Evolutionary conservation across 2,113 vertebrate genomes (phyloP).

Genomic region (Lynx canadensis): DNA sequence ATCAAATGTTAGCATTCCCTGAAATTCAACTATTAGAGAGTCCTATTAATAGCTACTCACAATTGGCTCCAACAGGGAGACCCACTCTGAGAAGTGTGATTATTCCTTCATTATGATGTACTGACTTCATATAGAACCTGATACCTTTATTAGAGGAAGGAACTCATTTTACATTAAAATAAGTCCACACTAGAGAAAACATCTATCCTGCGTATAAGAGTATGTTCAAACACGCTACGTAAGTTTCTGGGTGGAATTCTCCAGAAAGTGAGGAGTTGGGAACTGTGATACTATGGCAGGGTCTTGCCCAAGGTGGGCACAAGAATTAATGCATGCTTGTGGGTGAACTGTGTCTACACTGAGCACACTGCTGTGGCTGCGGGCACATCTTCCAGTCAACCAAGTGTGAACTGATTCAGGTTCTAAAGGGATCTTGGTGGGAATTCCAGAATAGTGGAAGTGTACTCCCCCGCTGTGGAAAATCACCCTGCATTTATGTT

Average conservation of each 20-base stretch:
- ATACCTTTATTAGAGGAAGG: not conserved
- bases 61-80: constrained; percentile 1
- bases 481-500: not conserved
- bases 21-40: not conserved
- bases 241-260: not conserved
- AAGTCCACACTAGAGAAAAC: not conserved
- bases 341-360: not conserved
- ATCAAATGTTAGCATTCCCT: not conserved
- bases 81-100: not conserved
- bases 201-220: not conserved
- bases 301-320: not conserved
- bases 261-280: not conserved
- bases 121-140: not conserved
- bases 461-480: not conserved
- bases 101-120: not conserved
- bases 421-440: not conserved
- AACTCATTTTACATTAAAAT: constrained; percentile 8
- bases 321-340: not conserved
- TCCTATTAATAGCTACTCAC: constrained; percentile 10
- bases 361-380: not conserved
- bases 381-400: not conserved
- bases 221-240: not conserved
- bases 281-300: not conserved
- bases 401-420: not conserved
- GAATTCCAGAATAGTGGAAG: not conserved